phyloP scores from a whole-genome alignment of 2,113 vertebrate species.

The Syngnathus typhle region DNA sequence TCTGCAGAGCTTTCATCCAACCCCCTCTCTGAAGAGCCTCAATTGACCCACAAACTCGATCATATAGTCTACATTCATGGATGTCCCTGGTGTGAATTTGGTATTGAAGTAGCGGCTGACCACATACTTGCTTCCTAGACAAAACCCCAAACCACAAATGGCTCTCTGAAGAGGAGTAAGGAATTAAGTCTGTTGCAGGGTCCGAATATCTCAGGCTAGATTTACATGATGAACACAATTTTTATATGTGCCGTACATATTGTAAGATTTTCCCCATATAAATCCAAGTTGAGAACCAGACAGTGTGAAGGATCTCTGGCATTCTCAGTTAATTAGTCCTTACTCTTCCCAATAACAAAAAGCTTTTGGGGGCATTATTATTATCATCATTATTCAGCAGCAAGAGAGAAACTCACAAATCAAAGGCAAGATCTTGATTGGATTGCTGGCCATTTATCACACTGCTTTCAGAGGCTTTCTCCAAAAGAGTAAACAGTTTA shows the following conservation, averaged over 20 bases:
- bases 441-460: conserved; percentile 3
- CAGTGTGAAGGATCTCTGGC: too few species aligned
- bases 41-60: conserved; percentile 1
- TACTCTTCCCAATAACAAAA: neutral
- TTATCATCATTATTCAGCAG: neutral
- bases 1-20: conserved; percentile 10
- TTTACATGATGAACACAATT: neutral
- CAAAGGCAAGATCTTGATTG: neutral
- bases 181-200: conserved; percentile 18
- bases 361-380: neutral
- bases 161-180: conserved; percentile 22
- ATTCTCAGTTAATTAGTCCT: neutral
- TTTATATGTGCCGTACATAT: neutral
- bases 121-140: conserved; percentile 52
- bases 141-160: conserved; percentile 52
- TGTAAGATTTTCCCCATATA: too few species aligned
- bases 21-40: conserved; percentile 5
- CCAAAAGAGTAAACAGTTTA: neutral
- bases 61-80: conserved; percentile 2
- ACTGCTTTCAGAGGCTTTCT: neutral
- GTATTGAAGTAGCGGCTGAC: conserved; percentile 44
- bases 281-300: too few species aligned
- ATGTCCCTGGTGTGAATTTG: neutral
- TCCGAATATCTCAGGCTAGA: conserved; percentile 1
- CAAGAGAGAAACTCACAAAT: neutral